These are phyloP conservation scores for Hassar affinis DNA, from an alignment of 2,113 vertebrate species.

Conservation along the genomic window DNA sequence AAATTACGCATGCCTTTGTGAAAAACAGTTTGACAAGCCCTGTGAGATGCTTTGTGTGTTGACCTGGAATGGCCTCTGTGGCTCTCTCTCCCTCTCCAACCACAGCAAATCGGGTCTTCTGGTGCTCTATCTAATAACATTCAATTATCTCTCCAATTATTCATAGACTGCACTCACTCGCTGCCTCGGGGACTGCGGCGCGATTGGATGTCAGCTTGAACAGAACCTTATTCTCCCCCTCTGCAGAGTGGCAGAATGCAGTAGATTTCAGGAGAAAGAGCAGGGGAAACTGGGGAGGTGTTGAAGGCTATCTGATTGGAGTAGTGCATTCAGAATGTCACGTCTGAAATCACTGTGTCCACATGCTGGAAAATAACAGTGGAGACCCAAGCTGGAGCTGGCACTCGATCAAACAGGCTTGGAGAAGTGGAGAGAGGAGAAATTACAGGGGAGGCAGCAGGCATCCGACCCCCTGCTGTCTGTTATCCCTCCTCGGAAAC, in stretches of 20 bases:
- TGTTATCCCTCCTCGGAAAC: slow-evolving; percentile 38
- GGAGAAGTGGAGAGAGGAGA: slow-evolving; percentile 41
- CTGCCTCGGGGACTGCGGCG: slow-evolving; percentile 24
- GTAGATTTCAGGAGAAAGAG: slow-evolving; percentile 1
- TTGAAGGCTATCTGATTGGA: neutral
- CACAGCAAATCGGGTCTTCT: slow-evolving; percentile 16
- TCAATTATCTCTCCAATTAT: slow-evolving; percentile 45
- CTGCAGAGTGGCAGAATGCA: slow-evolving; percentile 14
- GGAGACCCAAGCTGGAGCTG: slow-evolving; percentile 31
- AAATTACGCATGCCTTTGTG: neutral
- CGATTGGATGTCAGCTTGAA: slow-evolving; percentile 31
- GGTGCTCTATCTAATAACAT: slow-evolving; percentile 47
- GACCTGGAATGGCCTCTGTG: slow-evolving; percentile 29
- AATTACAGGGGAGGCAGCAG: slow-evolving; percentile 44
- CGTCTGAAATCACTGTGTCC: slow-evolving; percentile 37
- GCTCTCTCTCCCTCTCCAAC: neutral
- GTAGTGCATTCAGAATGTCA: slow-evolving; percentile 18
- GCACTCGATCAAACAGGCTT: slow-evolving; percentile 43
- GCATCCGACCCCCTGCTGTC: slow-evolving; percentile 39
- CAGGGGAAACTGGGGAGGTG: neutral
- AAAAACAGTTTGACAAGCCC: slow-evolving; percentile 4
- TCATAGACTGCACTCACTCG: slow-evolving; percentile 11
- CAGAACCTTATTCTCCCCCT: slow-evolving; percentile 26
- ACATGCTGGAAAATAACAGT: slow-evolving; percentile 24
- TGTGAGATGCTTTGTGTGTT: slow-evolving; percentile 14